These are phyloP conservation scores for Brachionus plicatilis DNA, from an alignment of 1,140 invertebrate genomes.

Conservation along the genomic window DNA sequence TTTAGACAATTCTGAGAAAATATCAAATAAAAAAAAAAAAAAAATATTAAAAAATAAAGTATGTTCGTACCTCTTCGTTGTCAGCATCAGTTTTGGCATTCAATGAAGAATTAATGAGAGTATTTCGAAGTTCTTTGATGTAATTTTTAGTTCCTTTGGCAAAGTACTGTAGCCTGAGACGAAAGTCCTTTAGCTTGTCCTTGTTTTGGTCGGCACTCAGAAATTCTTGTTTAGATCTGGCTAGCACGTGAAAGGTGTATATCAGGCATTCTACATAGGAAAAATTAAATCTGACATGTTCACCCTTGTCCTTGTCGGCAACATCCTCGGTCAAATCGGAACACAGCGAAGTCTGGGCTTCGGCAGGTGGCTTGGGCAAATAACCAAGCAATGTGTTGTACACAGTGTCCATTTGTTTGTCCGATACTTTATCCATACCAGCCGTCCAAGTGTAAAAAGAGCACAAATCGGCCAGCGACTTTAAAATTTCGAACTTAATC, in stretches of 20 bases:
- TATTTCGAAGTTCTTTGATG: constrained; percentile 79
- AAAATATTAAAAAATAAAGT: background rate
- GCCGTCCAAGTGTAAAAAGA: constrained; percentile 63
- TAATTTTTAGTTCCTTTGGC: constrained; percentile 84
- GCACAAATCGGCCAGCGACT: constrained; percentile 77
- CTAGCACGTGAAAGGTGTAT: constrained; percentile 80
- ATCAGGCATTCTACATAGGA: constrained; percentile 87
- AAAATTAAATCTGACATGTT: constrained; percentile 72
- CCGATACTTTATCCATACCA: constrained; percentile 68
- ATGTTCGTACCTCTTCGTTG: constrained; percentile 53
- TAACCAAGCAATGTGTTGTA: background rate
- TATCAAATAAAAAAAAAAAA: no score
- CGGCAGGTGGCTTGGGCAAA: background rate
- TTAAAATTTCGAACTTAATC: constrained; percentile 73
- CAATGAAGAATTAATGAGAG: constrained; percentile 62
- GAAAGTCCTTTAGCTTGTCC: constrained; percentile 70
- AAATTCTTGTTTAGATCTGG: constrained; percentile 71
- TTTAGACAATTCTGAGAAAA: no score
- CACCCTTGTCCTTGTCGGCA: background rate
- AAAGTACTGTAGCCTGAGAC: constrained; percentile 74
- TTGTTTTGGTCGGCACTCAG: constrained; percentile 66
- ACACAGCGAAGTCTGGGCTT: background rate
- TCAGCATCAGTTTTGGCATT: constrained; percentile 62
- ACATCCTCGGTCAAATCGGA: background rate
- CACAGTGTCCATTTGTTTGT: constrained; percentile 51